Conservation (phyloP, 2,113 vertebrate species). For the Notothenia rossii region DNA sequence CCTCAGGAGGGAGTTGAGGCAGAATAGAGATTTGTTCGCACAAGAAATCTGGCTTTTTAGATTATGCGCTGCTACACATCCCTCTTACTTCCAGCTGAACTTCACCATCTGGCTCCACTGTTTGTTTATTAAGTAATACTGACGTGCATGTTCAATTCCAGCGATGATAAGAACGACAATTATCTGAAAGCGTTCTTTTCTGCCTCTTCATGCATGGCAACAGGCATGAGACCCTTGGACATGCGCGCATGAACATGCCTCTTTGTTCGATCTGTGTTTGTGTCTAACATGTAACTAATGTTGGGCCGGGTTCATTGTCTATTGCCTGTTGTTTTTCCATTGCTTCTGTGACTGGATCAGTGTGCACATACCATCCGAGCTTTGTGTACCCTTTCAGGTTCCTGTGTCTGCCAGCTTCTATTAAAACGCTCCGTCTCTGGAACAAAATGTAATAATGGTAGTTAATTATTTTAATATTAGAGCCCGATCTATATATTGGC, state of each 20-base stretch:
- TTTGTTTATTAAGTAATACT: conserved; percentile 56
- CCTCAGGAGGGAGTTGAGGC: conserved; percentile 31
- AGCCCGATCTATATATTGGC: neutral
- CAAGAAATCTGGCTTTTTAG: conserved; percentile 29
- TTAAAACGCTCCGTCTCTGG: neutral
- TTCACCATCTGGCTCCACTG: conserved; percentile 63
- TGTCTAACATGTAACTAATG: conserved; percentile 72
- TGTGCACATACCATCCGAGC: conserved; percentile 26
- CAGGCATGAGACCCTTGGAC: conserved; percentile 57
- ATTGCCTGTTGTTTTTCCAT: conserved; percentile 68
- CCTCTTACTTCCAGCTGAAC: conserved; percentile 52
- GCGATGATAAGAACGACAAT: conserved; percentile 18
- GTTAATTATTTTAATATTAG: neutral
- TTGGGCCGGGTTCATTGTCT: conserved; percentile 63
- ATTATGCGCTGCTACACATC: conserved; percentile 37
- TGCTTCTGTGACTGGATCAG: conserved; percentile 72
- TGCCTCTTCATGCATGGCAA: conserved; percentile 68
- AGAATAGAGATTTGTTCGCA: conserved; percentile 44
- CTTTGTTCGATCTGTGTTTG: conserved; percentile 65
- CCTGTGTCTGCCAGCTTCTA: conserved; percentile 32
- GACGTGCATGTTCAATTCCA: conserved; percentile 56
- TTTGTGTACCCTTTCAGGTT: conserved; percentile 29
- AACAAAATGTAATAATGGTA: neutral
- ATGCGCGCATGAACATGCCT: conserved; percentile 69
- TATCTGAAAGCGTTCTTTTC: conserved; percentile 41